Conservation (phyloP, 2,113 vertebrate genomes). For the Psophia crepitans region DNA sequence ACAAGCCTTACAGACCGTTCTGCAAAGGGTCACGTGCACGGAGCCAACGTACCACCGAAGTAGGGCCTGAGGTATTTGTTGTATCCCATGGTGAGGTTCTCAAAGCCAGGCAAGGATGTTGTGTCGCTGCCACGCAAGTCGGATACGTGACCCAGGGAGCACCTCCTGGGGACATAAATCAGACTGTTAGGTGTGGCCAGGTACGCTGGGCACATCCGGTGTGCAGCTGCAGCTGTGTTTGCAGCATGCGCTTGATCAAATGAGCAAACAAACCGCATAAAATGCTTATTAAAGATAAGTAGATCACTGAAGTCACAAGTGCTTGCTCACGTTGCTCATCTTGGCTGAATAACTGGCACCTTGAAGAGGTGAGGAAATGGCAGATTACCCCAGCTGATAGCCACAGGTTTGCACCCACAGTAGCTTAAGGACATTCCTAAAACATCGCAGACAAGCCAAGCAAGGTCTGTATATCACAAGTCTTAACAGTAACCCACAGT, state of each 20-base stretch:
- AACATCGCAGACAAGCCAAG: neutral
- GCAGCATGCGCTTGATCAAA: neutral
- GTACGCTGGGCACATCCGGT: neutral
- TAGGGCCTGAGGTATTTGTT: constrained; percentile 90
- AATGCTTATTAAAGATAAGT: neutral
- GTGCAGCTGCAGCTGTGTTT: neutral
- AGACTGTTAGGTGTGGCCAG: rapidly evolving
- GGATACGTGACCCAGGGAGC: constrained; percentile 44
- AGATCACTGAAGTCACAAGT: neutral
- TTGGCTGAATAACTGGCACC: neutral
- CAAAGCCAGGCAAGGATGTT: constrained; percentile 83
- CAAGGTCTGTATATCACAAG: neutral
- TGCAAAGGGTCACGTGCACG: neutral
- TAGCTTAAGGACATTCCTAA: neutral
- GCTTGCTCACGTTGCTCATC: neutral
- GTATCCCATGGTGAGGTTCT: constrained; percentile 89
- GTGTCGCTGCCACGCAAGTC: constrained; percentile 66
- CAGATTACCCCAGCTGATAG: neutral
- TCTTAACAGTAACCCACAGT: neutral
- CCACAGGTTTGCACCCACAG: neutral
- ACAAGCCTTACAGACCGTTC: neutral
- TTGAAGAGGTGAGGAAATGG: neutral
- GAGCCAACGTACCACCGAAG: constrained; percentile 82
- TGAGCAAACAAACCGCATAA: neutral
- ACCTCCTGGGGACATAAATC: constrained; percentile 63